Evolutionary conservation across 2,888 invertebrate genomes (phyloP).

Genomic region (Oscheius sp.): DNA sequence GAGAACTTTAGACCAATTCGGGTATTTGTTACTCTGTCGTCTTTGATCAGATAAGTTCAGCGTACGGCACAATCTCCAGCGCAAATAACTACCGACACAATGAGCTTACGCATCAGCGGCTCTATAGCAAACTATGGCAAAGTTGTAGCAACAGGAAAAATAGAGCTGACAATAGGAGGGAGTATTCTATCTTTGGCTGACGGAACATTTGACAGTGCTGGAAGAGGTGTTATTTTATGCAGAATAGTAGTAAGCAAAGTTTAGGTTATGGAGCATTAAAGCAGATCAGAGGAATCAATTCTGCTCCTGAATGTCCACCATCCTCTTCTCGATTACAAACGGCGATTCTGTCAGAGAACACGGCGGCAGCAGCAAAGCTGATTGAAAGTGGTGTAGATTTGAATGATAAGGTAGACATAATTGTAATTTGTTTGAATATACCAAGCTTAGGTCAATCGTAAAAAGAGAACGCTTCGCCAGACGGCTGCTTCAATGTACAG

Average conservation of each 20-base stretch:
- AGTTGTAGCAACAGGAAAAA: constrained; percentile 47
- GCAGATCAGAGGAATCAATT: constrained; percentile 49
- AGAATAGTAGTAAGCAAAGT: no score
- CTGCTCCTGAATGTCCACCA: constrained; percentile 40
- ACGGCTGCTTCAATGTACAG: constrained; percentile 52
- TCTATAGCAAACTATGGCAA: constrained; percentile 59
- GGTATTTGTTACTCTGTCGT: constrained; percentile 2
- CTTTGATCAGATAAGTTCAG: constrained; percentile 23
- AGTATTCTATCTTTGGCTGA: constrained; percentile 51
- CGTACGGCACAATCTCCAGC: constrained; percentile 13
- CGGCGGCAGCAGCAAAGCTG: constrained; percentile 52
- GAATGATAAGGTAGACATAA: constrained; percentile 45
- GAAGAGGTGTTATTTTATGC: constrained; percentile 42
- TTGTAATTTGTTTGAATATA: neutral
- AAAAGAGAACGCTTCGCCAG: constrained; percentile 48
- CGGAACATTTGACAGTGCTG: constrained; percentile 58
- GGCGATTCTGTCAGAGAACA: constrained; percentile 53
- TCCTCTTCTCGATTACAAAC: constrained; percentile 49
- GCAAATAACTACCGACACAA: constrained; percentile 44
- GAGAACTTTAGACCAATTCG: constrained; percentile 33
- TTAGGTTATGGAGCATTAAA: constrained; percentile 50
- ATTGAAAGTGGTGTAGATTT: constrained; percentile 60
- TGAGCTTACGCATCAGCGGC: constrained; percentile 45
- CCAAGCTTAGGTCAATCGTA: constrained; percentile 30
- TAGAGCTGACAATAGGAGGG: constrained; percentile 47